Evolutionary conservation across 2,113 vertebrate genomes (phyloP).

Genomic region (Rhagologus leucostigma): DNA sequence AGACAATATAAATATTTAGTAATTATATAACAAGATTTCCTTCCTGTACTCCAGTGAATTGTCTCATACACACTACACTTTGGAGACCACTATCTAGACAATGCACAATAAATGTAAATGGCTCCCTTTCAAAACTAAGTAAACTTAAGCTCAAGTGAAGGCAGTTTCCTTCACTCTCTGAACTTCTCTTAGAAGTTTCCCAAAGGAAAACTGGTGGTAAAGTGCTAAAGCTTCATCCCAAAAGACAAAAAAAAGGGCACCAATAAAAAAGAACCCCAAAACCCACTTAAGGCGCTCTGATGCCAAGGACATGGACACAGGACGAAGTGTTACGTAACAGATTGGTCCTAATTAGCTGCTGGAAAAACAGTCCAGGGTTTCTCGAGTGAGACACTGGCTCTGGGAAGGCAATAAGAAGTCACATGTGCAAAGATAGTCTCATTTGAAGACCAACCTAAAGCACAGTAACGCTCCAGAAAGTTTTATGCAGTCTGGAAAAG

Average conservation of each 20-base stretch:
- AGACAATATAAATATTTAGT: not conserved
- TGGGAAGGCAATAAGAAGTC: not conserved
- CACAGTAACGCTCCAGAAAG: not conserved
- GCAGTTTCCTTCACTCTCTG: not conserved
- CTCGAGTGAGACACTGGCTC: not conserved
- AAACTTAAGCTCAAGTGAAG: not conserved
- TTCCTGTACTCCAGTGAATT: not conserved
- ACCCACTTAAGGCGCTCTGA: not conserved
- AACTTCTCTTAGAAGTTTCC: not conserved
- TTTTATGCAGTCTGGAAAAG: not conserved
- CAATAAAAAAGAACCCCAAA: not conserved
- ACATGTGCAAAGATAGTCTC: not conserved
- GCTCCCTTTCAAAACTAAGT: not conserved
- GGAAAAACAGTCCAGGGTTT: not conserved
- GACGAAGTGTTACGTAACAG: not conserved
- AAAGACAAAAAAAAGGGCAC: not conserved
- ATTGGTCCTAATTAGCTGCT: not conserved
- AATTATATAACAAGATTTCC: not conserved
- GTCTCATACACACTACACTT: not conserved
- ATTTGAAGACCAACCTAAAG: not conserved
- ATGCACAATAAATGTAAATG: not conserved
- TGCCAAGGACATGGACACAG: not conserved
- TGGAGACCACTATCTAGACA: not conserved
- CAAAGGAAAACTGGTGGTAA: not conserved
- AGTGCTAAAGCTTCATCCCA: not conserved